These are phyloP conservation scores for Oreochromis niloticus DNA, from an alignment of 2,113 vertebrate species.

Conservation along the genomic window DNA sequence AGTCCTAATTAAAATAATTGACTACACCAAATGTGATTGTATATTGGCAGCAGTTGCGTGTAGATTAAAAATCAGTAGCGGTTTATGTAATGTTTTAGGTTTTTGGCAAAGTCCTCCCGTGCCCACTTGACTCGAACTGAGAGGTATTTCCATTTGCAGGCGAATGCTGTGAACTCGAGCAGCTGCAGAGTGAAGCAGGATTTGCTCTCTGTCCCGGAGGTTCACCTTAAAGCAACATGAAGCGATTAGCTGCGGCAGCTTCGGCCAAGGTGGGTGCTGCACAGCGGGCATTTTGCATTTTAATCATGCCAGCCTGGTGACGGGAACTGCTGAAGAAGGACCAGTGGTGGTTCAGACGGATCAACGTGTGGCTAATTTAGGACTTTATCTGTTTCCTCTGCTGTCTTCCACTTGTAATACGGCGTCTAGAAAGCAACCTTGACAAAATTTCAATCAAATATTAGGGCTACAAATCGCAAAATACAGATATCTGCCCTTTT, in stretches of 20 bases:
- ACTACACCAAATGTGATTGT: background rate
- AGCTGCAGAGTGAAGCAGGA: conserved; percentile 62
- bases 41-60: background rate
- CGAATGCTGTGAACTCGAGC: background rate
- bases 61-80: background rate
- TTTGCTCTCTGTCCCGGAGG: conserved; percentile 67
- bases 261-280: conserved; percentile 51
- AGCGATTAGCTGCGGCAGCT: conserved; percentile 65
- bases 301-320: conserved; percentile 54
- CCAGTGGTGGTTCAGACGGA: background rate
- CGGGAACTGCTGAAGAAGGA: background rate
- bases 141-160: background rate
- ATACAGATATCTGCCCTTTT: background rate
- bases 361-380: background rate
- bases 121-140: background rate
- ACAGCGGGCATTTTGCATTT: conserved; percentile 69
- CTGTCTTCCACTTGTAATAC: background rate
- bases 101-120: background rate
- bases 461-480: background rate
- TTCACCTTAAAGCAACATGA: conserved; percentile 75
- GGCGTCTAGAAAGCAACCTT: background rate
- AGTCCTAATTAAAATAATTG: background rate
- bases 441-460: background rate
- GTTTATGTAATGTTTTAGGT: background rate
- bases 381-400: background rate